Base-by-base conservation (phyloP, 2,888 invertebrate genomes). In the Netelia fuscicornis region DNA sequence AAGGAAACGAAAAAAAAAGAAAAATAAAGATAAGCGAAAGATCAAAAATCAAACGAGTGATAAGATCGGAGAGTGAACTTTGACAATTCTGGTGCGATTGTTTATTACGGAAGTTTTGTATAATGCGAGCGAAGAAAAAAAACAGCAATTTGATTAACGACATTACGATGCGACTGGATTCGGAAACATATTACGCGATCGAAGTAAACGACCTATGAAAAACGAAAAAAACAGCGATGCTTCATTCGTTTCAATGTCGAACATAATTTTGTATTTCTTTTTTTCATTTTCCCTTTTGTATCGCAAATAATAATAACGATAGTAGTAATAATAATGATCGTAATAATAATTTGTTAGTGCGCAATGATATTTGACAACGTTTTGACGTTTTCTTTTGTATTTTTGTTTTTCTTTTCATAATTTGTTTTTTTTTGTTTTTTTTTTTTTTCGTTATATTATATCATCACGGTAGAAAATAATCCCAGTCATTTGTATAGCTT, bases 161-260 rank as follows among this genome's bases (percentile, higher is more conserved):
- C 64, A 74, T 1, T 64, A 42, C 68, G 25, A 48, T 56, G 42
- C 11, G 3, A 54, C 23, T 17, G 60, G 6, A 37, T 37, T 37
- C 60, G 56, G 68, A 67, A 52, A n/a, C 8, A 62, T 71, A 76
- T 80, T 58, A 23, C 56, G 5, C 52, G 44, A 77, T 67, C 56
- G 77, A 74, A 20, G 30, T 74, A 37, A 42, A 67, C 62, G 81
- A 81, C 44, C 77, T 62, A 44, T 56, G 60, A 48, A 64, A 72
- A 65, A 54, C 30, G 30, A 5, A 65, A 74, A 77, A 81, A 70
- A 71, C 52, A 6, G 76, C 25, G 1, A 76, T 17, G 17, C 44
- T 44, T 60, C 10, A 76, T 67, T 81, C 17, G 25, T 58, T 71
- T 62, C 23, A 64, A 60, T 17, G 58, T 77, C 37, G 17, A 10